Evolutionary conservation across 2,113 vertebrate genomes (phyloP).

Genomic region (Podiceps cristatus): DNA sequence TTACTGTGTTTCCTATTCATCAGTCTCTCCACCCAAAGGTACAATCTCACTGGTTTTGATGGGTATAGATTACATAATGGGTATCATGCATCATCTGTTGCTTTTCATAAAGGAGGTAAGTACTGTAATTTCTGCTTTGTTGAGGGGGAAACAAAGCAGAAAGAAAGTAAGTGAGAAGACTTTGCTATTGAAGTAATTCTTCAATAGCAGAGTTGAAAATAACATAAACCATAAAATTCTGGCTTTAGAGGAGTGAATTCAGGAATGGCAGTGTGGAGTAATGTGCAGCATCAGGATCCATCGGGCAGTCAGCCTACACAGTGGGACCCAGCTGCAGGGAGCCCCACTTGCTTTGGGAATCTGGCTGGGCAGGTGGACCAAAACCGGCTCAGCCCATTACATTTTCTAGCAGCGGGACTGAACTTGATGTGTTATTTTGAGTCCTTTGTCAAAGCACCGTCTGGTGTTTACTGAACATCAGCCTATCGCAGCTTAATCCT

Average conservation of each 20-base stretch:
- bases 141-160: conserved; percentile 47
- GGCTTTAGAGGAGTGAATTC: not conserved
- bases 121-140: conserved; percentile 37
- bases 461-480: not conserved
- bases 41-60: not conserved
- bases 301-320: not conserved
- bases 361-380: not conserved
- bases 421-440: not conserved
- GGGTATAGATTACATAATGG: conserved; percentile 3
- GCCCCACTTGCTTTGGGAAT: not conserved
- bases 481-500: not conserved
- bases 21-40: not conserved
- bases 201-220: conserved; percentile 29
- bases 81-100: conserved; percentile 24
- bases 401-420: not conserved
- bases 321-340: not conserved
- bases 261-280: not conserved
- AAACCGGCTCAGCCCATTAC: not conserved
- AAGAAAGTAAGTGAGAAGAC: not conserved
- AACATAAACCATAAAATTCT: not conserved
- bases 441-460: not conserved
- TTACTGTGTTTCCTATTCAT: not conserved
- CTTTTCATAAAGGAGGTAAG: conserved; percentile 1
- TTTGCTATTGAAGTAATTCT: conserved; percentile 9
- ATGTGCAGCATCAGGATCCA: not conserved